Percentiles rank a stretch among this genome's conserved stretches.
phyloP scores from a whole-genome alignment of 2,797 vertebrate species.

The Enoplosus armatus region DNA sequence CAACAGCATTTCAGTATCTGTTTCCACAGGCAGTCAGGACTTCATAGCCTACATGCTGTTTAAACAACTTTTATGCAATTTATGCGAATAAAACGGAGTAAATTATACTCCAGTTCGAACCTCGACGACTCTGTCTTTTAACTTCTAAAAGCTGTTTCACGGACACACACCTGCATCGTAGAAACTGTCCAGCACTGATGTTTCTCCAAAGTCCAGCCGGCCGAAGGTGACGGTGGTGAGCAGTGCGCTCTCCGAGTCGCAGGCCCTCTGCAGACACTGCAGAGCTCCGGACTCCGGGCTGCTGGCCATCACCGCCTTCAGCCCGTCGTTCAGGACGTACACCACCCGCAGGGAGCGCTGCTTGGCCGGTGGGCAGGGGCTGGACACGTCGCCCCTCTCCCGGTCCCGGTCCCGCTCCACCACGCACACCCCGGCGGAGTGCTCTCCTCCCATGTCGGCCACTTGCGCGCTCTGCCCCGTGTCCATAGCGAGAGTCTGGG shows the following conservation, averaged over 20 bases:
- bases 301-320: conserved; percentile 86
- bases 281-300: conserved; percentile 91
- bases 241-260: conserved; percentile 90
- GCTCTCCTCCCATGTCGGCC: conserved; percentile 76
- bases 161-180: conserved; percentile 90
- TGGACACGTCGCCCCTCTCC: conserved; percentile 76
- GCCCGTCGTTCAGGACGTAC: conserved; percentile 90
- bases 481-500: conserved; percentile 68
- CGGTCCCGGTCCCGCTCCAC: conserved; percentile 63
- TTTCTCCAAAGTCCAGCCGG: conserved; percentile 93
- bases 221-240: conserved; percentile 90
- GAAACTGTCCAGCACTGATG: conserved; percentile 91
- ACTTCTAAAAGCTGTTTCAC: neutral
- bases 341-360: conserved; percentile 88
- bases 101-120: too few relatives aligned
- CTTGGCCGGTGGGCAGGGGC: conserved; percentile 79
- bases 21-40: neutral
- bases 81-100: too few relatives aligned
- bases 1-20: neutral
- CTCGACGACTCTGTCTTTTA: neutral
- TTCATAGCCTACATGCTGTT: neutral
- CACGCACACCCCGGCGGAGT: conserved; percentile 52
- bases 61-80: neutral
- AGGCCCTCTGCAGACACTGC: conserved; percentile 90
- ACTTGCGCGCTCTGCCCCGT: conserved; percentile 72